Percentiles rank a stretch among this genome's conserved stretches.
phyloP scores from a whole-genome alignment of 2,113 vertebrate genomes.

The Psittacara wagleri region DNA sequence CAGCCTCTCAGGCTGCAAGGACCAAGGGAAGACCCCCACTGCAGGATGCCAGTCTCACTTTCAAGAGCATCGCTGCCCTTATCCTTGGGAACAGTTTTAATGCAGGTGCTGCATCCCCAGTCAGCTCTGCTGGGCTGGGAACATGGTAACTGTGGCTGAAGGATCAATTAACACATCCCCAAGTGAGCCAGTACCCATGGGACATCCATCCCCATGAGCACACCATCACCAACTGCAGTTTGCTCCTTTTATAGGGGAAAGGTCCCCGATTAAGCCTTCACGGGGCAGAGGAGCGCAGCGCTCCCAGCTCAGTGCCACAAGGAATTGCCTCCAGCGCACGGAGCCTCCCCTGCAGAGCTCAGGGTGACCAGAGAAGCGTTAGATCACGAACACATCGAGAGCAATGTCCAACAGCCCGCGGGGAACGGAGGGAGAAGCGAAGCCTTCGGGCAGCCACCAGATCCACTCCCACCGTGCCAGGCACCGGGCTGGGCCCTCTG shows the following conservation, averaged over 20 bases:
- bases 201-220: background rate
- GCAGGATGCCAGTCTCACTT: background rate
- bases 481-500: background rate
- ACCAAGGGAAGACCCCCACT: background rate
- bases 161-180: background rate
- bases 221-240: rapidly evolving
- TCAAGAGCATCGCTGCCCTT: background rate
- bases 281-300: background rate
- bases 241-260: rapidly evolving
- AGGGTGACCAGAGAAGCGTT: background rate
- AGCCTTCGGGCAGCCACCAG: background rate
- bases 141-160: background rate
- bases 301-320: background rate
- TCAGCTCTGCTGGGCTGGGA: background rate
- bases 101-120: background rate
- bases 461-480: background rate
- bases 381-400: background rate
- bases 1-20: background rate
- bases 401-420: background rate
- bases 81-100: background rate
- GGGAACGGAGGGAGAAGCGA: background rate
- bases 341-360: background rate
- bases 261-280: background rate
- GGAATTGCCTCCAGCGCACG: background rate
- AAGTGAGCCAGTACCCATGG: background rate